Evolutionary conservation across 2,888 invertebrate species (phyloP), one percentile per base, ranked within the genome.

Genomic region (Ceratothoa steindachneri): DNA sequence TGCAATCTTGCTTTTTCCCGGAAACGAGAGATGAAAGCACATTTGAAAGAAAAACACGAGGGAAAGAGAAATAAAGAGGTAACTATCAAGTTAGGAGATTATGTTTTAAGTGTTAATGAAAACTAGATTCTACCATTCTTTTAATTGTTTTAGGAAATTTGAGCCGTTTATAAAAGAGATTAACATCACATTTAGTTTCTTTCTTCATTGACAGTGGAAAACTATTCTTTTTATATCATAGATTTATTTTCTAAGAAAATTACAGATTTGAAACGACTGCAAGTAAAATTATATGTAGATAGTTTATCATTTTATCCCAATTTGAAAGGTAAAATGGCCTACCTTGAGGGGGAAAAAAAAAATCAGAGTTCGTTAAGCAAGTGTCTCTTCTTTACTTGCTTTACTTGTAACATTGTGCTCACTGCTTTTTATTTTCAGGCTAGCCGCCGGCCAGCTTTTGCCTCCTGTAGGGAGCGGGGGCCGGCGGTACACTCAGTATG

Each of bases 11-110:
- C 27, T 12, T 60, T 60, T 24, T 60, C 60, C 12, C 60, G 60
- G 27, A 60, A 60, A 24, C n/a, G 60, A 7, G 60, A 60, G 60
- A 24, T 60, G 22, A 60, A 60, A 24, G 60, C 60, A 1, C 60
- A 60, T 24, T 22, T 60, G 60, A 60, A 60, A 60, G 60, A 60
- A 60, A 60, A 60, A 60, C 60, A 60, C 60, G 60, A 60, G 24
- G 15, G 41, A 5, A 60, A 60, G 3, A 60, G 24, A 24, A 24
- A 60, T 12, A 60, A 24, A 7, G 27, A 60, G 12, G 2, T 60
- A 22, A 24, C 19, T 22, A 24, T 60, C 27, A n/a, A n/a, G 3
- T 22, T 60, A 12, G 22, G 22, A 60, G 60, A 60, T 22, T 60
- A 60, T 60, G 24, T 60, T n/a, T 60, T 60, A 60, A 7, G 27